Conservation (phyloP, 2,797 vertebrate species). For the Masticophis lateralis region DNA sequence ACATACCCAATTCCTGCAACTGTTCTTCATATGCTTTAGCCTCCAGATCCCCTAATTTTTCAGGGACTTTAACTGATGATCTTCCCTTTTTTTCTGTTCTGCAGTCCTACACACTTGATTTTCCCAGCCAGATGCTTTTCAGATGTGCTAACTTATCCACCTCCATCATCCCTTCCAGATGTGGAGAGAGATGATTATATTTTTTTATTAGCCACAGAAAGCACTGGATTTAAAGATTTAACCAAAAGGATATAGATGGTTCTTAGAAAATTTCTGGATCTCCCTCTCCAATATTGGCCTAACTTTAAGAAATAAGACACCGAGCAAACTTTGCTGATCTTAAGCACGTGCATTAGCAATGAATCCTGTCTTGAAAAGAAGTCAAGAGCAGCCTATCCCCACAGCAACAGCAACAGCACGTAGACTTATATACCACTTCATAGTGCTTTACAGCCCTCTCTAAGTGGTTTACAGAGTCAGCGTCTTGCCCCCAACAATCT, state of each 20-base stretch:
- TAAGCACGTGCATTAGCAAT: conserved; percentile 58
- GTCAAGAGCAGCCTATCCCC: neutral
- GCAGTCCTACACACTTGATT: neutral
- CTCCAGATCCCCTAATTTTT: neutral
- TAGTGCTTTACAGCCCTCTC: too few species aligned
- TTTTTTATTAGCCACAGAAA: neutral
- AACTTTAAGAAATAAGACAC: neutral
- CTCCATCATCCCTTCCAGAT: neutral
- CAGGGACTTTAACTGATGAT: neutral
- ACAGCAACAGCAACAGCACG: too few species aligned
- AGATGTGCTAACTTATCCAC: neutral
- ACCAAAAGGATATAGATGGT: neutral
- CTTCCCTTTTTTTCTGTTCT: neutral
- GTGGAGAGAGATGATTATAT: neutral
- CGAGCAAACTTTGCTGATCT: neutral
- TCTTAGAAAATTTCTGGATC: neutral
- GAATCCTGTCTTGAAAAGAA: conserved; percentile 41
- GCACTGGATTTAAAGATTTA: neutral
- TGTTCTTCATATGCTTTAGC: too few species aligned
- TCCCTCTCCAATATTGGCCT: neutral
- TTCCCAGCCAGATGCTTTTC: neutral
- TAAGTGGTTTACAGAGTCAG: too few species aligned
- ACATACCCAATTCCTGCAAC: too few species aligned
- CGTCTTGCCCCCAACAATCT: too few species aligned
- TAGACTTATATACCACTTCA: too few species aligned